Evolutionary conservation across 2,888 invertebrate genomes (phyloP), one percentile per base, ranked within the genome.

Genomic region (Tortricodes alternella): DNA sequence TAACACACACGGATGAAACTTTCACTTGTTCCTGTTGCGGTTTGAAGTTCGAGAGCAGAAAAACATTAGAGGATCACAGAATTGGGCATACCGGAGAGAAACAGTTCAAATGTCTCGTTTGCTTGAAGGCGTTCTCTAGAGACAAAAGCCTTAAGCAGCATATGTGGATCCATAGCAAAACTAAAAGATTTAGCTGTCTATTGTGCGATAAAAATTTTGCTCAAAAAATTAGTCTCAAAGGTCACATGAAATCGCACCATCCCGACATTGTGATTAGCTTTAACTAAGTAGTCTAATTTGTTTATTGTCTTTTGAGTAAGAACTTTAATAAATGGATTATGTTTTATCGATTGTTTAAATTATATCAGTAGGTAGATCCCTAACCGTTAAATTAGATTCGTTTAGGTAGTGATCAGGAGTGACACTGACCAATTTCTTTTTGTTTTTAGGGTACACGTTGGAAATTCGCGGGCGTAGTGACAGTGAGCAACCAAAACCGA

Each of bases 391-490:
- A 38, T 24, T 59, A 55, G 44, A 72, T 73, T 71, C 73, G 32
- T 15, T 43, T 50, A 50, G 51, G 46, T 52, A 35, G 34, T 51
- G 52, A 51, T 57, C 57, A 57, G 48, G 48, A 46, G 59, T 59
- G 52, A 57, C 48, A 86, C 78, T 88, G 85, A 88, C 86, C 77
- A 77, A 74, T 75, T 80, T 83, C 78, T 87, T 84, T 87, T 83
- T 87, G 80, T 87, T 89, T 89, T 85, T 89, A 89, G 89, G 89
- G 73, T 71, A 78, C 76, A 80, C 78, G 76, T 83, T 85, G 87
- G 85, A 83, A 82, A 81, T 85, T 70, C 80, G 78, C 67, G 79
- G 85, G 67, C 81, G 79, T 83, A 82, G 67, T 76, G 76, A 82
- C 66, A 77, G 66, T 75, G 80, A 80, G 65, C 81, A 81, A 66